A percentile compares a stretch with the other conserved stretches of the same genome.
phyloP scores from a whole-genome alignment of 2,113 vertebrate genomes.

The Lanius ludovicianus region DNA sequence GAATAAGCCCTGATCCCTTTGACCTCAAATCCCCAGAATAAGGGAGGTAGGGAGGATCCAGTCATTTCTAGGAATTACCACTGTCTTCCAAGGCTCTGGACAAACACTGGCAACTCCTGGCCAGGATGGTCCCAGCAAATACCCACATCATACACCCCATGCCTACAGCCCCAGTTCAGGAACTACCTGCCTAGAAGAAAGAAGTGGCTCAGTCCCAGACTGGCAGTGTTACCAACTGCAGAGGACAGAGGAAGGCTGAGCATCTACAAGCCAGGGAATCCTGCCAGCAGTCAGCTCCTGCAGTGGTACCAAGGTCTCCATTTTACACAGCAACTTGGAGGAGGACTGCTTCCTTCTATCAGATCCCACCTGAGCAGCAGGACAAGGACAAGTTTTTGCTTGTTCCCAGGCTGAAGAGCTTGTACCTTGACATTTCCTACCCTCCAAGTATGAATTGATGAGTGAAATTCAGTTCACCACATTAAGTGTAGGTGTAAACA shows the following conservation, averaged over 20 bases:
- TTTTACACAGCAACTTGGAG: not conserved
- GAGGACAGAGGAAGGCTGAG: conserved; percentile 20
- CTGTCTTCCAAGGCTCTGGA: not conserved
- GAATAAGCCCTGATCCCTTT: not conserved
- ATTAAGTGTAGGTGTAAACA: not conserved
- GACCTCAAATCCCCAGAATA: not conserved
- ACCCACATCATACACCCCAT: not conserved
- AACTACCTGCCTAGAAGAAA: not conserved
- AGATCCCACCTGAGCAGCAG: not conserved
- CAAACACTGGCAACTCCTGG: not conserved
- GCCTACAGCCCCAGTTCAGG: not conserved
- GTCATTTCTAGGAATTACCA: not conserved
- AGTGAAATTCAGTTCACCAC: not conserved
- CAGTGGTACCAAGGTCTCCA: not conserved
- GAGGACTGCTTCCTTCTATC: not conserved
- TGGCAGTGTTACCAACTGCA: not conserved
- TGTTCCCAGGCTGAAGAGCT: not conserved
- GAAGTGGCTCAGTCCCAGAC: not conserved
- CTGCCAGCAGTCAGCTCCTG: conserved; percentile 30
- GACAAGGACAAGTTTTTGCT: not conserved
- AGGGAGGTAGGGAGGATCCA: not conserved
- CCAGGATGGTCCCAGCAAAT: not conserved
- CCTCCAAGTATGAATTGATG: not conserved
- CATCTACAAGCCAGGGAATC: not conserved
- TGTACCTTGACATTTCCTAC: not conserved